phyloP scores from a whole-genome alignment of 2,797 vertebrate species.

The Acanthornis magna region DNA sequence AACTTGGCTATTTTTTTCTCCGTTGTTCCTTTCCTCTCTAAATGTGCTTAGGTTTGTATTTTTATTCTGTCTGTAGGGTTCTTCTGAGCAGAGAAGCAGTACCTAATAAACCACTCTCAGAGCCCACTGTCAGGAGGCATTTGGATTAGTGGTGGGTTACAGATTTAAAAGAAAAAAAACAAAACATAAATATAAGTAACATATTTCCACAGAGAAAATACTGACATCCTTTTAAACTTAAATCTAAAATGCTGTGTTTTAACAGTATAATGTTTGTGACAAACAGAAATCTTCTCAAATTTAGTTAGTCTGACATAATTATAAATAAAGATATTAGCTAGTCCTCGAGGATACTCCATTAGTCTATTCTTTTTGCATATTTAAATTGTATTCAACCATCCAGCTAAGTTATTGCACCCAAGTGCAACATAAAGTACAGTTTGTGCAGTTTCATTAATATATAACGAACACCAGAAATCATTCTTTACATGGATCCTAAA shows the following conservation, averaged over 20 bases:
- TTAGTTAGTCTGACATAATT: not conserved
- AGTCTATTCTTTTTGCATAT: not conserved
- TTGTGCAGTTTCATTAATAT: not conserved
- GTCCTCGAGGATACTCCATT: not conserved
- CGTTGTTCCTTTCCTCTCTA: not conserved
- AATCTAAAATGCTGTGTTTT: not conserved
- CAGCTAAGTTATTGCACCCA: not conserved
- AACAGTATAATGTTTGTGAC: not conserved
- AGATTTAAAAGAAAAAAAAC: not conserved
- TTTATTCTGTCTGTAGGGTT: not conserved
- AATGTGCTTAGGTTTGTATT: not conserved
- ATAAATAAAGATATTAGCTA: not conserved
- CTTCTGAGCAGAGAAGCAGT: not conserved
- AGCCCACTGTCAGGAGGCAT: not conserved
- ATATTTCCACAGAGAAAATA: not conserved
- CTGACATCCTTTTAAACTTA: not conserved
- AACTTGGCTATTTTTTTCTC: not conserved
- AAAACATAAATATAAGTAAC: not conserved
- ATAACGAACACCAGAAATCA: not conserved
- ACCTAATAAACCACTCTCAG: not conserved
- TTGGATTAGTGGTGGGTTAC: not conserved
- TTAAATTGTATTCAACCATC: slow-evolving; percentile 15
- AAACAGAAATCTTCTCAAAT: not conserved
- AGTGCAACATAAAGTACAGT: not conserved
- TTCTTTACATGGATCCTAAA: not conserved